A percentile compares a stretch with the other conserved stretches of the same genome.
Conservation (phyloP, 2,888 invertebrate species). For the Leptinotarsa tumamoca region DNA sequence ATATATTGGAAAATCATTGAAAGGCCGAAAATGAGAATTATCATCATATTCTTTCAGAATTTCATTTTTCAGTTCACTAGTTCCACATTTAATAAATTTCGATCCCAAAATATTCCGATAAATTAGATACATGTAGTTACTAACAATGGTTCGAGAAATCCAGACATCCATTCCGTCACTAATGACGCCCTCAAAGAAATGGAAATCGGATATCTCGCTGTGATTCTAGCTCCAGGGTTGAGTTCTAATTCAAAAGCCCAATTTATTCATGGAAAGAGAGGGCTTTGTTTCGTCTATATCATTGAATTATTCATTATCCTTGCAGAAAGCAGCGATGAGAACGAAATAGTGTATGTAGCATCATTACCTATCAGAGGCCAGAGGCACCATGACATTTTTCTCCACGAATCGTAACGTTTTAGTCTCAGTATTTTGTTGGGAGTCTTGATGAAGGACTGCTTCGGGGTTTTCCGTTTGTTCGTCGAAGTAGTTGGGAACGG, state of each 20-base stretch:
- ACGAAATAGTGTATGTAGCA: not conserved
- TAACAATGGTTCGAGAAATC: not conserved
- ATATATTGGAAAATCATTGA: too few relatives aligned
- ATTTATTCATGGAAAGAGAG: constrained; percentile 10
- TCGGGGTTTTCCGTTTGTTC: not conserved
- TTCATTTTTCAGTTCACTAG: too few relatives aligned
- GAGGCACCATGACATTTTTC: not conserved
- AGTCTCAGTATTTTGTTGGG: not conserved
- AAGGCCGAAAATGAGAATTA: too few relatives aligned
- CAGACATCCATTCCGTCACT: not conserved
- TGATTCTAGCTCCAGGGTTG: not conserved
- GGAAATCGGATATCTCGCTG: constrained; percentile 5
- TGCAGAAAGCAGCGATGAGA: not conserved
- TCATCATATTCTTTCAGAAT: too few relatives aligned
- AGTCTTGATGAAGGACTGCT: not conserved
- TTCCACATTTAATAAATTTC: too few relatives aligned
- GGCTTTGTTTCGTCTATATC: constrained; percentile 12
- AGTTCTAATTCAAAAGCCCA: constrained; percentile 15
- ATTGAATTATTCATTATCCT: constrained; percentile 6
- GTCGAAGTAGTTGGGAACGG: not conserved
- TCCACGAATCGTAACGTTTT: not conserved
- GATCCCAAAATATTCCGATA: not conserved
- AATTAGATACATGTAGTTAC: not conserved
- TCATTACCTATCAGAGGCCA: not conserved
- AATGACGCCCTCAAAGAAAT: constrained; percentile 15